Evolutionary conservation across 2,888 invertebrate species (phyloP), one percentile per base, ranked within the genome.

Genomic region (Amphipoea oculea): DNA sequence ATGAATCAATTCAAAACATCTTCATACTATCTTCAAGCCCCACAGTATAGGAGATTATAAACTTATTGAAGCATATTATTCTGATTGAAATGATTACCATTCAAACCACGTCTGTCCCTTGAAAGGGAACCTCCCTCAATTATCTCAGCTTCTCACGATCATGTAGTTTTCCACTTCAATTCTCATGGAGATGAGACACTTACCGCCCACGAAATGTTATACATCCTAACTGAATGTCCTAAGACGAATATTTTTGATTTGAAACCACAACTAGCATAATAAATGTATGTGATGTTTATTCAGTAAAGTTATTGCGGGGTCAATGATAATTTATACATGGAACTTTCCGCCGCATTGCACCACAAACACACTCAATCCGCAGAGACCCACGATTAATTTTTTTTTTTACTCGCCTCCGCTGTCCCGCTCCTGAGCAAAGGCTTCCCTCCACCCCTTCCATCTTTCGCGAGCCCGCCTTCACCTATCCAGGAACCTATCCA

Each of bases 1-100:
- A 36, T 51, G 12, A 69, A 51, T 69, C 4, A 51, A 51, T 14
- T 36, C 9, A 70, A 36, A 70, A 54, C 4, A 70, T 51, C 20
- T 20, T 23, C 17, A 17, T 14, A 70, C 7, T 66, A 40, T 63
- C 14, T 62, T 5, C 1, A 5, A 67, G 0, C 60, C 20, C 11
- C 7, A 29, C 29, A 23, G 57, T 4, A 82, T 48, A 62, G 6
- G n/a, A 69, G 42, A 36, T 81, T 51, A 57, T n/a, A 57, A 70
- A 40, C 36, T 3, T 9, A 14, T 62, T 57, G n/a, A 69, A 57
- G 36, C 45, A 63, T 57, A 20, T 51, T 67, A 48, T 20, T 51
- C 51, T 29, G n/a, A 62, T 75, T 82, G 48, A 75, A 67, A 62
- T 40, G 12, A 74, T 78, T 72, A 74, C 14, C 78, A 86, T 83